These are phyloP conservation scores for Arctia plantaginis DNA, from an alignment of 2,888 invertebrate genomes.

Conservation along the genomic window DNA sequence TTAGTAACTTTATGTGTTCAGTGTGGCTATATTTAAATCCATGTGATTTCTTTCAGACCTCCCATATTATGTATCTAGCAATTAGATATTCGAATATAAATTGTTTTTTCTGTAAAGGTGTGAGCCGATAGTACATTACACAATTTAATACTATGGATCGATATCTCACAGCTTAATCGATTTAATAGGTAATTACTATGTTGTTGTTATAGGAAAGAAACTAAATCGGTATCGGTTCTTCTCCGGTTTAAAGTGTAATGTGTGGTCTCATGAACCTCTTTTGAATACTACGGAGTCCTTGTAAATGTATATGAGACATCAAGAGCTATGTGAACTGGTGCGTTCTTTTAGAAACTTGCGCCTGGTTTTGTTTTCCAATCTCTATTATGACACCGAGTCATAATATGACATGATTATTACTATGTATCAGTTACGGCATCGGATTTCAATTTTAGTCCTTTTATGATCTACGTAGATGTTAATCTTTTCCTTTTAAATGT, in stretches of 20 bases:
- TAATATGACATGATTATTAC: slow-evolving; percentile 74
- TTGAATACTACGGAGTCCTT: slow-evolving; percentile 58
- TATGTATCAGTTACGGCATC: slow-evolving; percentile 62
- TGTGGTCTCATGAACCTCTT: slow-evolving; percentile 73
- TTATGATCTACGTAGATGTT: slow-evolving; percentile 49
- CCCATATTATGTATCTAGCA: slow-evolving; percentile 47
- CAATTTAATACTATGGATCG: slow-evolving; percentile 68
- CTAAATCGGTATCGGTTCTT: slow-evolving; percentile 66
- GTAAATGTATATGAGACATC: slow-evolving; percentile 43
- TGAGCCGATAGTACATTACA: slow-evolving; percentile 68
- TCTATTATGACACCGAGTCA: slow-evolving; percentile 72
- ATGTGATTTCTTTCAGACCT: slow-evolving; percentile 34
- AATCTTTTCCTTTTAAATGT: slow-evolving; percentile 38
- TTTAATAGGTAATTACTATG: slow-evolving; percentile 69
- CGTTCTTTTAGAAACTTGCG: slow-evolving; percentile 39
- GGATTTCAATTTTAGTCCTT: slow-evolving; percentile 65
- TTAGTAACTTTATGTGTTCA: slow-evolving; percentile 37
- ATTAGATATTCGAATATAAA: slow-evolving; percentile 53
- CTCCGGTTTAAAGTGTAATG: slow-evolving; percentile 64
- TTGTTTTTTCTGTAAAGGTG: slow-evolving; percentile 58
- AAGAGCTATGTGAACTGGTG: slow-evolving; percentile 39
- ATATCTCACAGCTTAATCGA: slow-evolving; percentile 69
- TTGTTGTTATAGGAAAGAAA: slow-evolving; percentile 63
- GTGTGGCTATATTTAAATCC: slow-evolving; percentile 30
- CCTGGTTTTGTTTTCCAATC: slow-evolving; percentile 59